Conservation (phyloP, 2,113 vertebrate species). For the Atrichornis clamosus region DNA sequence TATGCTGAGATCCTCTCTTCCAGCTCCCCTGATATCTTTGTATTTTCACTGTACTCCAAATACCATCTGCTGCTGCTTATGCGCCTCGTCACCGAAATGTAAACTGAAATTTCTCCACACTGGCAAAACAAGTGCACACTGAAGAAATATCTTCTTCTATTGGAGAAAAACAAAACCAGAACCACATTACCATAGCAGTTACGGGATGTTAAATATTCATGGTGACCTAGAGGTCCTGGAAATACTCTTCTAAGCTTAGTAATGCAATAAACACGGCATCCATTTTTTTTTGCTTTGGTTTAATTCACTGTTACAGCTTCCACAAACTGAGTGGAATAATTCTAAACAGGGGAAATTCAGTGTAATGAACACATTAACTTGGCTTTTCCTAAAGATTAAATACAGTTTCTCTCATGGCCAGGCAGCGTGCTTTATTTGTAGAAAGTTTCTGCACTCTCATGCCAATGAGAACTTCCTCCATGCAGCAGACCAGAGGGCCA, state of each 20-base stretch:
- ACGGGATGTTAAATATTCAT: neutral
- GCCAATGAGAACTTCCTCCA: neutral
- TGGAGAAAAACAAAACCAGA: neutral
- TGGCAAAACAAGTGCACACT: neutral
- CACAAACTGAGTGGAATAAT: constrained; percentile 1
- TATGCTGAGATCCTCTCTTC: neutral
- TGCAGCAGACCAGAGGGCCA: neutral
- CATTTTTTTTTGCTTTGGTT: neutral
- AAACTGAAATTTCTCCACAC: constrained; percentile 37
- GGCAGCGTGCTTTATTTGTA: neutral
- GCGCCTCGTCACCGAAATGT: constrained; percentile 12
- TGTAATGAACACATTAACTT: neutral
- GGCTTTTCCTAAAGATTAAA: neutral
- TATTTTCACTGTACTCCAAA: constrained; percentile 1
- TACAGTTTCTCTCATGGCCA: neutral
- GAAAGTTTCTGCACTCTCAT: neutral
- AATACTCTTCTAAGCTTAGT: neutral
- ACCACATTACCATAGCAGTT: neutral
- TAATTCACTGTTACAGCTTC: neutral
- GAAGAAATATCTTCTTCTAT: neutral
- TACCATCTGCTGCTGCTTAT: constrained; percentile 51
- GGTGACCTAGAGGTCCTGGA: neutral
- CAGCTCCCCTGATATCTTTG: constrained; percentile 30
- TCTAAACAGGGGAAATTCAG: neutral
- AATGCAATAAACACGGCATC: neutral